Percentiles rank a stretch among this genome's conserved stretches.
phyloP scores from a whole-genome alignment of 2,113 vertebrate genomes.

The Cariama cristata region DNA sequence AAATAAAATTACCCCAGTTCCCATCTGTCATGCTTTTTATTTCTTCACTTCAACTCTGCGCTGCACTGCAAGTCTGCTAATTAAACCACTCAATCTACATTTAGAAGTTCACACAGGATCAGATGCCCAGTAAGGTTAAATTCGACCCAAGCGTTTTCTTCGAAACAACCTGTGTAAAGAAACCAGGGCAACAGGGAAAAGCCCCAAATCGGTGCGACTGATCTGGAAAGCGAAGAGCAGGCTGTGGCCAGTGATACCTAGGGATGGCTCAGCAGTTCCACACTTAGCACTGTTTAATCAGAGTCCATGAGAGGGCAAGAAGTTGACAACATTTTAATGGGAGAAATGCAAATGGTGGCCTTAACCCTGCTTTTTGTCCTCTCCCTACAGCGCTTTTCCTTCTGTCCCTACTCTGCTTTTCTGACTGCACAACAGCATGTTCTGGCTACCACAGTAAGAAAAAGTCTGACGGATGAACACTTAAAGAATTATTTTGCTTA shows the following conservation, averaged over 20 bases:
- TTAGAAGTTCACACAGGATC: neutral
- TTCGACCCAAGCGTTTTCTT: neutral
- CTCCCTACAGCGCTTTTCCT: neutral
- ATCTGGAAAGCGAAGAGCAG: neutral
- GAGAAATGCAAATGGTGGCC: neutral
- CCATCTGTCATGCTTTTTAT: slow-evolving; percentile 21
- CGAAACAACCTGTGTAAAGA: accelerated
- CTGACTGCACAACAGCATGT: neutral
- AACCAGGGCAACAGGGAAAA: neutral
- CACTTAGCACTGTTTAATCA: neutral
- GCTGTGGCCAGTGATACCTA: neutral
- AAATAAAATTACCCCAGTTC: slow-evolving; percentile 19
- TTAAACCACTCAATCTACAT: neutral
- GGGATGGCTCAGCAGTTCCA: neutral
- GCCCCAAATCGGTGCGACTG: neutral
- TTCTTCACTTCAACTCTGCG: neutral
- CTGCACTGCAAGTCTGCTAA: neutral
- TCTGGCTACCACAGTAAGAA: neutral
- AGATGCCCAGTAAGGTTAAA: neutral
- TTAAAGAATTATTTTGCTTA: neutral
- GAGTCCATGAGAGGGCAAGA: neutral
- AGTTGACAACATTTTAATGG: neutral
- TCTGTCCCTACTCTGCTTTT: neutral
- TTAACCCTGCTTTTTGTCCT: neutral
- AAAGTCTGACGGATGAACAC: neutral